Conservation (phyloP, 2,797 vertebrate species). For the Periparus ater region DNA sequence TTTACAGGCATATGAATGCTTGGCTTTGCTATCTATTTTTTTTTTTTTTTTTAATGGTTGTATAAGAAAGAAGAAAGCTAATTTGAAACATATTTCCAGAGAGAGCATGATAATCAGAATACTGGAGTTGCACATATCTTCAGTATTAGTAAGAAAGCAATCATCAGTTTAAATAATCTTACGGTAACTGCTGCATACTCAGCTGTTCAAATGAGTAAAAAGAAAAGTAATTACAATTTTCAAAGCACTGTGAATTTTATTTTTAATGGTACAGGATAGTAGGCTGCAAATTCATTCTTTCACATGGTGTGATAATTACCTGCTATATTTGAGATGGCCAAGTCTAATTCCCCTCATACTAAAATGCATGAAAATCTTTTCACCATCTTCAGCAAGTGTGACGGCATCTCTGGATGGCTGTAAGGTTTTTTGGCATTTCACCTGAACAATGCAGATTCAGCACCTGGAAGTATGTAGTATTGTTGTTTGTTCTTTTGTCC, state of each 20-base stretch:
- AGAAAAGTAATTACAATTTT: not conserved
- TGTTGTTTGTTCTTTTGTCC: not conserved
- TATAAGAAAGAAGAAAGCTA: not conserved
- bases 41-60: not conserved
- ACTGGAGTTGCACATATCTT: not conserved
- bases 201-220: not conserved
- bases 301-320: not conserved
- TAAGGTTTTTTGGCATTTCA: not conserved
- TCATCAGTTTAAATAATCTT: not conserved
- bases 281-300: not conserved
- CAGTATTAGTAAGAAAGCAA: not conserved
- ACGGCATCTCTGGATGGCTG: not conserved
- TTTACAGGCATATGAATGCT: not conserved
- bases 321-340: not conserved
- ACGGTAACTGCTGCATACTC: not conserved
- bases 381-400: not conserved
- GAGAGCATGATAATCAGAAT: not conserved
- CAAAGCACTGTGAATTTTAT: not conserved
- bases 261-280: not conserved
- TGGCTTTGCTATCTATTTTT: not conserved
- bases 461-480: not conserved
- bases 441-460: not conserved
- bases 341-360: not conserved
- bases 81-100: not conserved
- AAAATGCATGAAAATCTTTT: not conserved